These are phyloP conservation scores for Clunio marinus DNA, from an alignment of 2,888 invertebrate genomes.

Conservation along the genomic window DNA sequence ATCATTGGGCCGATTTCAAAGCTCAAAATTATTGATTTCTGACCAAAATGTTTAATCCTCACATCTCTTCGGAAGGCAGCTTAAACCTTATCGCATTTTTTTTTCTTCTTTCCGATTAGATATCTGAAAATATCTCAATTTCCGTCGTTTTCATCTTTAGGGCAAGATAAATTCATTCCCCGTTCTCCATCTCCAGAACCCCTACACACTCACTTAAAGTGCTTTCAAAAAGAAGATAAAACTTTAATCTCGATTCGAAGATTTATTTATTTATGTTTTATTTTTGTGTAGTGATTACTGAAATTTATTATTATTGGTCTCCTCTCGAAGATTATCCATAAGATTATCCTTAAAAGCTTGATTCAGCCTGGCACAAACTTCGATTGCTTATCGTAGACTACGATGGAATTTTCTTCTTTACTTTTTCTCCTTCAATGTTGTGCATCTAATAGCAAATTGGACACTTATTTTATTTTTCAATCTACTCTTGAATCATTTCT, in stretches of 20 bases:
- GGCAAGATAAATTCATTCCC: background rate
- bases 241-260: background rate
- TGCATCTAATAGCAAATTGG: background rate
- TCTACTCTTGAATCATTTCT: background rate
- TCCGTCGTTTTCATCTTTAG: too few relatives aligned
- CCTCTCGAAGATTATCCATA: conserved; percentile 14
- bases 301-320: conserved; percentile 35
- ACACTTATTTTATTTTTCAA: background rate
- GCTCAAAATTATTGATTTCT: background rate
- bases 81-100: too few relatives aligned
- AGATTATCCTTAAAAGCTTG: conserved; percentile 32
- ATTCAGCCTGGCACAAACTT: too few relatives aligned
- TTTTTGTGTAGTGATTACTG: conserved; percentile 24
- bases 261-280: conserved; percentile 32
- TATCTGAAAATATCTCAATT: too few relatives aligned
- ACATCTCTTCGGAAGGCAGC: too few relatives aligned
- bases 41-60: too few relatives aligned
- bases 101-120: too few relatives aligned
- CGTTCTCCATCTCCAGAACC: background rate
- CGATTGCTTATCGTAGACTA: too few relatives aligned
- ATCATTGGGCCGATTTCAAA: background rate
- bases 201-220: background rate
- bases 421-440: background rate
- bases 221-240: background rate
- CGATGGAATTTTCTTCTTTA: background rate